phyloP scores from a whole-genome alignment of 2,113 vertebrate genomes.

The Physeter macrocephalus region DNA sequence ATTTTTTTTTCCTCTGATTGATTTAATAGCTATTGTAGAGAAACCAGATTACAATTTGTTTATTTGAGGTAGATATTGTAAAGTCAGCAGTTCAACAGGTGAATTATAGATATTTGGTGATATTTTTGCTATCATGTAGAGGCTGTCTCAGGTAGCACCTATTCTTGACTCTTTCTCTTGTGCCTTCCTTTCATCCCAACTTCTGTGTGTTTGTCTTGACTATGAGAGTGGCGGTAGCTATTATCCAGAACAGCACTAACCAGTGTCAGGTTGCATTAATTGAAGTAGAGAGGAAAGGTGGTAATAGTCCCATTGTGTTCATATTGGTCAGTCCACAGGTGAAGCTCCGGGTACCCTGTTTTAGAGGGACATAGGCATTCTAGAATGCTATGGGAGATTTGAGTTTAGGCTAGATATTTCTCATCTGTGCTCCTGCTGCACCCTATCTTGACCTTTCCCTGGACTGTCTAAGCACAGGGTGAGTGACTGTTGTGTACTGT shows the following conservation, averaged over 20 bases:
- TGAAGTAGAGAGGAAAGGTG: neutral
- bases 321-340: neutral
- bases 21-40: neutral
- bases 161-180: neutral
- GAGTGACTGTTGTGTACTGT: neutral
- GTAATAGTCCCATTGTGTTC: neutral
- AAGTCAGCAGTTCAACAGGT: neutral
- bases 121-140: neutral
- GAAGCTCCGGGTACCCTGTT: neutral
- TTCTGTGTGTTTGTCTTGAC: neutral
- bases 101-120: neutral
- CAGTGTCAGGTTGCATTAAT: neutral
- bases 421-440: neutral
- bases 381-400: neutral
- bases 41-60: constrained; percentile 2
- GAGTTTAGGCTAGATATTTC: neutral
- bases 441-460: neutral
- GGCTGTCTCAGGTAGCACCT: neutral
- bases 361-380: neutral
- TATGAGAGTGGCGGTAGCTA: neutral
- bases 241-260: neutral
- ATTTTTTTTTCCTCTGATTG: neutral
- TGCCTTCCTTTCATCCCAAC: neutral
- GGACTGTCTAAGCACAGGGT: neutral
- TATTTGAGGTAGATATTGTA: neutral